phyloP scores from a whole-genome alignment of 2,113 vertebrate genomes.

The Calidris pugnax region DNA sequence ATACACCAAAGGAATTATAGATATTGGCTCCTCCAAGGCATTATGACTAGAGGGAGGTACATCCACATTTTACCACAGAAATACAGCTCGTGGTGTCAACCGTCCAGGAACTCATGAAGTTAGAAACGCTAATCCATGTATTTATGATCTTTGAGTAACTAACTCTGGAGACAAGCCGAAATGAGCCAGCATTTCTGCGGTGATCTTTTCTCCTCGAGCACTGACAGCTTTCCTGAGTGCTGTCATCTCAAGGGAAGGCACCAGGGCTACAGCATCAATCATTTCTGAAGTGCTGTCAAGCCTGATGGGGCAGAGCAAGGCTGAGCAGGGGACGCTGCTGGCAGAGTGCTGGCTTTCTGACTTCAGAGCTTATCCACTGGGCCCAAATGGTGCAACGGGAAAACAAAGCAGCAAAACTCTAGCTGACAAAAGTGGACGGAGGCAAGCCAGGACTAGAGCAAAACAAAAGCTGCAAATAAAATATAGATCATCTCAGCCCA shows the following conservation, averaged over 20 bases:
- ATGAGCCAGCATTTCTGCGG: not conserved
- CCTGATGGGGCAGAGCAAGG: not conserved
- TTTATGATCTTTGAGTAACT: not conserved
- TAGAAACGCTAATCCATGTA: not conserved
- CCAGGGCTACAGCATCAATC: not conserved
- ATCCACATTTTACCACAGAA: not conserved
- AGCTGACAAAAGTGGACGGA: not conserved
- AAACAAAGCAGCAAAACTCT: slow-evolving; percentile 13
- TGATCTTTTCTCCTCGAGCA: not conserved
- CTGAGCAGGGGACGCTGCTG: not conserved
- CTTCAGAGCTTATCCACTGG: not conserved
- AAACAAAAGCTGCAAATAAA: not conserved
- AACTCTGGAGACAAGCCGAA: not conserved
- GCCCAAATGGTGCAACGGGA: not conserved
- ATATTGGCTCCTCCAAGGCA: not conserved
- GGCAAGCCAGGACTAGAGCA: not conserved
- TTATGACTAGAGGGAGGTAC: not conserved
- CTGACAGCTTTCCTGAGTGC: slow-evolving; percentile 13
- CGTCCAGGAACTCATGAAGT: not conserved
- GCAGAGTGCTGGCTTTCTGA: not conserved
- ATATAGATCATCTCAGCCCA: not conserved
- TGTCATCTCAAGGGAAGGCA: not conserved
- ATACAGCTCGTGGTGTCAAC: not conserved
- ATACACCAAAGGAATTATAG: not conserved
- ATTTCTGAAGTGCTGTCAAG: not conserved